Base-by-base conservation (phyloP, 2,797 vertebrate genomes). In the Rhyacichthys aspro region DNA sequence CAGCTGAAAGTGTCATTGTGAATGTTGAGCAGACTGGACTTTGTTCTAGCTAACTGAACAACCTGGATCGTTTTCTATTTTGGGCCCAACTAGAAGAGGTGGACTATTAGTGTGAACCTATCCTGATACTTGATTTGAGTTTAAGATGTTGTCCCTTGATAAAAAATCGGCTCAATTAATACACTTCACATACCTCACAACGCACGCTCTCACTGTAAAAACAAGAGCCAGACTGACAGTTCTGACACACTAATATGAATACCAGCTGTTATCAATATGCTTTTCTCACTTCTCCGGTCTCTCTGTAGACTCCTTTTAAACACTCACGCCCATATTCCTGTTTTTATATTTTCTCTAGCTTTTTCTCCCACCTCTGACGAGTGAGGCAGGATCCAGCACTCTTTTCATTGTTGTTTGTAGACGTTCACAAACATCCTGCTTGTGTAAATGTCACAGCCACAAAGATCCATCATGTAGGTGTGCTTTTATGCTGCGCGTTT, bases 371-470 rank as follows among this genome's bases (percentile, higher is more conserved):
- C 80, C 63, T 63, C 67, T 65, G 39, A 15, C 39, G 50, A 37
- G 71, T 33, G 45, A 74, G 36, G 46, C 54, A 59, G 49, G 45
- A 64, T 63, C 56, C 0, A 0, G 68, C 61, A 58, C 18, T 58
- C 79, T 54, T 66, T 62, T 55, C 33, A 43, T 32, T 41, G 64
- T 46, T 59, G 46, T 75, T 60, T 72, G 63, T 63, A 72, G 72
- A 81, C 67, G 56, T 46, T 70, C 11, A 41, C 45, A 43, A 61
- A 38, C 65, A 63, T 74, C 67, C 53, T 57, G 18, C 48, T 60
- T 62, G 59, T 75, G 77, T 76, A 82, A 77, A 81, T 79, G 68
- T 79, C 78, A 65, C 67, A 46, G 52, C 67, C 47, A 71, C 60
- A 38, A 45, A 65, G 43, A 54, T 63, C 33, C 48, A 41, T 70